These are phyloP conservation scores for Melanchra persicariae DNA, from an alignment of 2,888 invertebrate genomes.

Conservation along the genomic window DNA sequence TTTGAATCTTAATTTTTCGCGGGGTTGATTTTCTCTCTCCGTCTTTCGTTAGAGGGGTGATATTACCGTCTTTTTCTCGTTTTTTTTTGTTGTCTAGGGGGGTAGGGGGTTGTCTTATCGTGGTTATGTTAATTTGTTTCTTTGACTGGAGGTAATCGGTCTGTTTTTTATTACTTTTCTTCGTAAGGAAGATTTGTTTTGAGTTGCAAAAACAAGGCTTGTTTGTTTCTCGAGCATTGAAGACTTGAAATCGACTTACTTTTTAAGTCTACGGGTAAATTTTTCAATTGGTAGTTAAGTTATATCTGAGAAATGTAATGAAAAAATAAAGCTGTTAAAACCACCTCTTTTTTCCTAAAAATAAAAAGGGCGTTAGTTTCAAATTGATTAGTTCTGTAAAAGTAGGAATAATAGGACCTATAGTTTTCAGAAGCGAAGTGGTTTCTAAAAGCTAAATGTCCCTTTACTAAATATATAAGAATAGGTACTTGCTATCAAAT, in stretches of 20 bases:
- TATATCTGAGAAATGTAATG: not conserved
- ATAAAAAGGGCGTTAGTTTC: no score
- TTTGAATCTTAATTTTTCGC: constrained; percentile 91
- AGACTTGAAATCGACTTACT: no score
- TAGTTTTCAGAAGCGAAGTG: no score
- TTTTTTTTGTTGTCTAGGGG: constrained; percentile 76
- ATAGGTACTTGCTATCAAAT: no score
- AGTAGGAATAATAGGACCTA: not conserved
- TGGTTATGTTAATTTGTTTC: constrained; percentile 78
- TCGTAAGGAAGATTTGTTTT: constrained; percentile 51
- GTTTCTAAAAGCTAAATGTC: no score
- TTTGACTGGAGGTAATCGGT: constrained; percentile 70
- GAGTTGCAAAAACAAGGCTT: constrained; percentile 33
- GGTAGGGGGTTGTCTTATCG: constrained; percentile 69
- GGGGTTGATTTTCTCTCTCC: constrained; percentile 77
- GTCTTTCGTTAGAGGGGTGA: constrained; percentile 66
- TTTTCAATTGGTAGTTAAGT: not conserved
- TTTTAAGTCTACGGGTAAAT: not conserved
- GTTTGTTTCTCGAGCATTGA: constrained; percentile 30
- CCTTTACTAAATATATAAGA: no score
- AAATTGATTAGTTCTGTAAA: no score
- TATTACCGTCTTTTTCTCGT: constrained; percentile 77
- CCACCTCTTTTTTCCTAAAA: no score
- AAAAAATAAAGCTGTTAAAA: no score
- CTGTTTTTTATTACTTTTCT: constrained; percentile 69